Percentiles rank a stretch among this genome's conserved stretches.
phyloP scores from a whole-genome alignment of 2,888 invertebrate genomes.

The Acronicta leporina region DNA sequence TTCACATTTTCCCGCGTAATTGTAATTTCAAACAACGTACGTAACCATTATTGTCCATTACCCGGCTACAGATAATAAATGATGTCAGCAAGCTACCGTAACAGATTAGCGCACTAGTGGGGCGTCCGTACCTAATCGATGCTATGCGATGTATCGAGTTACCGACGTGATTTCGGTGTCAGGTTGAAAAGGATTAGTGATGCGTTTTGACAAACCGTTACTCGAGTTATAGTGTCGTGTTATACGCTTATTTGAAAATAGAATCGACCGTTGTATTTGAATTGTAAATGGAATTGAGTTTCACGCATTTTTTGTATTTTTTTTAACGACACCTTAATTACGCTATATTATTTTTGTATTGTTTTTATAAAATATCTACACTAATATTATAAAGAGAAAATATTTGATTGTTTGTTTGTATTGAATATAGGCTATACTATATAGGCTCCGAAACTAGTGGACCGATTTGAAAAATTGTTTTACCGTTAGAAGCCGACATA shows the following conservation, averaged over 20 bases:
- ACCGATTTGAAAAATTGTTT: no score
- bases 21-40: constrained; percentile 32
- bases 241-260: constrained; percentile 28
- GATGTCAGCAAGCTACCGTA: constrained; percentile 56
- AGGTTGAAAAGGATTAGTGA: constrained; percentile 45
- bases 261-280: not conserved
- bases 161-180: constrained; percentile 61
- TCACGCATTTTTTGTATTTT: no score
- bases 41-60: constrained; percentile 45
- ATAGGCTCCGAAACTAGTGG: no score
- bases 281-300: not conserved
- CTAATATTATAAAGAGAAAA: no score
- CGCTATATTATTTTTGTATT: no score
- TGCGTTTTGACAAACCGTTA: constrained; percentile 47
- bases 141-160: constrained; percentile 59
- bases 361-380: no score
- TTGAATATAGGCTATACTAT: no score
- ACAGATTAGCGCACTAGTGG: constrained; percentile 60
- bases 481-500: no score
- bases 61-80: constrained; percentile 56
- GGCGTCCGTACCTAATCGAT: constrained; percentile 66
- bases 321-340: no score
- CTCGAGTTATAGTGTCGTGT: constrained; percentile 16
- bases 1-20: constrained; percentile 48
- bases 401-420: no score